Conservation (phyloP, 2,797 vertebrate species). For the Paedocypris micromegethes region DNA sequence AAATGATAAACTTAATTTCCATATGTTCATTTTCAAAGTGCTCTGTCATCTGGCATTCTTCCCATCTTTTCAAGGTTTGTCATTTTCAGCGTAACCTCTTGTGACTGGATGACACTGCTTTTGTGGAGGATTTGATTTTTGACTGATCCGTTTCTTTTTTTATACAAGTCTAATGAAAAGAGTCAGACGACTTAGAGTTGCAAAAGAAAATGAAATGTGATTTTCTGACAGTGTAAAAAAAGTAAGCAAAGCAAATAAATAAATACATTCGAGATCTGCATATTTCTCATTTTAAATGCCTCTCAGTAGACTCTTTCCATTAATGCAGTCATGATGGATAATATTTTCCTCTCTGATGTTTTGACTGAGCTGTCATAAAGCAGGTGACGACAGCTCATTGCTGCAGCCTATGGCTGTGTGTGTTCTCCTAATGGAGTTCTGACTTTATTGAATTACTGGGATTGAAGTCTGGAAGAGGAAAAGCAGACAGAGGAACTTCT, state of each 20-base stretch:
- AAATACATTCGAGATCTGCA: not conserved
- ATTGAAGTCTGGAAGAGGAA: slow-evolving; percentile 37
- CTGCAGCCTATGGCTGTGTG: slow-evolving; percentile 33
- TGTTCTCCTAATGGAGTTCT: slow-evolving; percentile 48
- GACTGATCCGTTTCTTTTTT: not conserved
- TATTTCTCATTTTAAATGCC: slow-evolving; percentile 23
- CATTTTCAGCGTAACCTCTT: not conserved
- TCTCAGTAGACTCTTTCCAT: slow-evolving; percentile 30
- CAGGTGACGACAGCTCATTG: slow-evolving; percentile 49
- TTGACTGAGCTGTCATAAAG: slow-evolving; percentile 49
- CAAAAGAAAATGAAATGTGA: not conserved
- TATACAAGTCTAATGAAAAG: not conserved
- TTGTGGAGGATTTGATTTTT: not conserved
- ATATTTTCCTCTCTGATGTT: slow-evolving; percentile 47
- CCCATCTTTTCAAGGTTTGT: not conserved
- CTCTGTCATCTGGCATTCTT: slow-evolving; percentile 10
- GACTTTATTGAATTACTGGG: slow-evolving; percentile 52
- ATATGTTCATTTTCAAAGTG: slow-evolving; percentile 12
- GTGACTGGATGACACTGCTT: not conserved
- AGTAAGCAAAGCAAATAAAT: too few species aligned
- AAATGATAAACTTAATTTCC: slow-evolving; percentile 30
- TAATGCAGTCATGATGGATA: slow-evolving; percentile 45
- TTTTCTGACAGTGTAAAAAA: not conserved
- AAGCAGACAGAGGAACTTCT: slow-evolving; percentile 2
- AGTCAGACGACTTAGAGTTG: not conserved